Percentiles rank a stretch among this genome's conserved stretches.
These are phyloP conservation scores for Colossoma macropomum DNA, from an alignment of 2,113 vertebrate species.

Conservation along the genomic window DNA sequence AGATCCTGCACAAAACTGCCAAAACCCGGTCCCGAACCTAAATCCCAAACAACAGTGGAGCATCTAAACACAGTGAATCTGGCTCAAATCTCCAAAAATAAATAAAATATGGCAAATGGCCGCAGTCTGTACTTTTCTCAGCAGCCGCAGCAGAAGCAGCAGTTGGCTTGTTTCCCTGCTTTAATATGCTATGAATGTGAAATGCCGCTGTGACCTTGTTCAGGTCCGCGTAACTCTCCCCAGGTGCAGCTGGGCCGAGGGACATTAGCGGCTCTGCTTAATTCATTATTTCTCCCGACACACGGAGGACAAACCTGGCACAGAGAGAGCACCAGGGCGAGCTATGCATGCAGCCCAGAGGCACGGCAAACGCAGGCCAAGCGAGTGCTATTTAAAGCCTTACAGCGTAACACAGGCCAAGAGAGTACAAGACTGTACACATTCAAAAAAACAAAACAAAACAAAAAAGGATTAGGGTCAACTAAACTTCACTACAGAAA, in stretches of 20 bases:
- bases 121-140: background rate
- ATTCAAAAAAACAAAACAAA: no score
- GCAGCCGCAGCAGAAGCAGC: conserved; percentile 3
- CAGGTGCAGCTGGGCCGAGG: conserved; percentile 33
- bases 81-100: background rate
- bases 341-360: background rate
- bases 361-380: background rate
- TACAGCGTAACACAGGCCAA: background rate
- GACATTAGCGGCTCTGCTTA: conserved; percentile 32
- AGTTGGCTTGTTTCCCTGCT: conserved; percentile 43
- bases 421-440: background rate
- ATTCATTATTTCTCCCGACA: conserved; percentile 47
- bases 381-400: conserved; percentile 37
- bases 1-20: background rate
- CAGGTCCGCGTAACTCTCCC: background rate
- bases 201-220: conserved; percentile 46
- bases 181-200: conserved; percentile 43
- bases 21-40: background rate
- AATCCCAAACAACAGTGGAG: background rate
- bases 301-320: conserved; percentile 35
- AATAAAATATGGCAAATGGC: background rate
- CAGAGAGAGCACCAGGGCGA: background rate
- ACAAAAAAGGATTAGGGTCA: background rate
- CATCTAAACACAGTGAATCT: background rate
- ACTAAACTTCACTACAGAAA: background rate